Percentiles rank a stretch among this genome's conserved stretches.
Conservation (phyloP, 2,113 vertebrate species). For the Festucalex cinctus region DNA sequence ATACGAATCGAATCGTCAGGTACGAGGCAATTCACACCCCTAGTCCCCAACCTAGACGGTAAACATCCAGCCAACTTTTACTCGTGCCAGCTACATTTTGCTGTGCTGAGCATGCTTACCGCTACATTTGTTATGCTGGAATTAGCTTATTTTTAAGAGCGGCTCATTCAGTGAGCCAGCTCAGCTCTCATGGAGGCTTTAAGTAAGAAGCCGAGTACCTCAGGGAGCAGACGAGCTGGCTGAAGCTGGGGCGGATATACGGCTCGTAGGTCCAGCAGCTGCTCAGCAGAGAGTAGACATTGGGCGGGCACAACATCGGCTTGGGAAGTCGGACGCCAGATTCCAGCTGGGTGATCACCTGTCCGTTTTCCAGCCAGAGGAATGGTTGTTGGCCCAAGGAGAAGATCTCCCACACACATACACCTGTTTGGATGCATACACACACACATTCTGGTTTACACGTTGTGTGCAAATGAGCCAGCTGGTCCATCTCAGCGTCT, state of each 20-base stretch:
- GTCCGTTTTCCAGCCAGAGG: constrained; percentile 95
- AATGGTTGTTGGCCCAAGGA: constrained; percentile 94
- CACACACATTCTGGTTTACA: not conserved
- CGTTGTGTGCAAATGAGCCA: not conserved
- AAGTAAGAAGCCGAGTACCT: constrained; percentile 78
- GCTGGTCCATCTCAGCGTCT: no score
- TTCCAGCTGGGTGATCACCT: constrained; percentile 94
- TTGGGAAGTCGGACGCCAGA: constrained; percentile 87
- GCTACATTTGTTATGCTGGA: not conserved
- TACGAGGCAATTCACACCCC: no score
- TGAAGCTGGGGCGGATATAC: constrained; percentile 82
- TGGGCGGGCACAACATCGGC: constrained; percentile 85
- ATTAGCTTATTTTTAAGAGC: not conserved
- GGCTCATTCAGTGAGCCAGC: not conserved
- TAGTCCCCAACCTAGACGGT: no score
- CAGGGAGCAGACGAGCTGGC: constrained; percentile 84
- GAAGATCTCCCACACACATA: constrained; percentile 98
- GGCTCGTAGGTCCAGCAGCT: constrained; percentile 94
- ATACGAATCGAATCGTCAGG: no score
- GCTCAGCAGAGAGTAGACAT: constrained; percentile 89
- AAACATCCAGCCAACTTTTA: no score
- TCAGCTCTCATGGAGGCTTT: not conserved
- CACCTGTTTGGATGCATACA: constrained; percentile 71
- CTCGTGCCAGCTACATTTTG: no score
- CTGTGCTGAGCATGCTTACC: no score